Percentiles rank a stretch among this genome's conserved stretches.
phyloP scores from a whole-genome alignment of 2,113 vertebrate species.

The Pteruthius melanotis region DNA sequence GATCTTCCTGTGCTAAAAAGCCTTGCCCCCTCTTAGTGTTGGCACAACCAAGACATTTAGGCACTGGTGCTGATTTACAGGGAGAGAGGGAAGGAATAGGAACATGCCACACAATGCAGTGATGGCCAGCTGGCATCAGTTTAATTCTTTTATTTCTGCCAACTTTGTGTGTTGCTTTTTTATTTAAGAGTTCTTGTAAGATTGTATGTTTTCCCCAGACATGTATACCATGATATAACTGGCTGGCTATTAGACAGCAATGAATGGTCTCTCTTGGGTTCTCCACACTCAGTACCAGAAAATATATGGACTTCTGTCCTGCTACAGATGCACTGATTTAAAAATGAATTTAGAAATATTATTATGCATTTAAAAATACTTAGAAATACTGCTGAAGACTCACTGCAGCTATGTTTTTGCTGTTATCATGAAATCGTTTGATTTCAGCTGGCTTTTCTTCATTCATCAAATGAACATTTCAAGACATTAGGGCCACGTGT shows the following conservation, averaged over 20 bases:
- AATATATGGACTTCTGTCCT: background rate
- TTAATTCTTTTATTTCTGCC: background rate
- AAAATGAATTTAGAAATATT: background rate
- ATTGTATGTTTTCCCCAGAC: background rate
- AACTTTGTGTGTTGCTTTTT: background rate
- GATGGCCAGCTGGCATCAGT: background rate
- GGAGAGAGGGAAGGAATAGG: background rate
- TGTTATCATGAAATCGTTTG: background rate
- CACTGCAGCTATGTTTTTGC: background rate
- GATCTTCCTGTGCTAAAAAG: background rate
- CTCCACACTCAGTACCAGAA: background rate
- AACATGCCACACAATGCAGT: accelerated
- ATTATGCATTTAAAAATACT: background rate
- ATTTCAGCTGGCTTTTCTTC: background rate
- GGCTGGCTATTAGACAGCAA: background rate
- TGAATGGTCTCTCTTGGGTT: background rate
- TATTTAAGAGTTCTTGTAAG: background rate
- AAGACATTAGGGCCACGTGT: background rate
- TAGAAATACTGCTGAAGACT: background rate
- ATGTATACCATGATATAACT: background rate
- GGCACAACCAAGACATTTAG: background rate
- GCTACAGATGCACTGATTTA: background rate
- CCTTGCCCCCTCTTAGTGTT: background rate
- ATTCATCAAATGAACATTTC: background rate
- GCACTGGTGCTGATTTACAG: background rate